Percentiles rank a stretch among this genome's conserved stretches.
phyloP scores from a whole-genome alignment of 2,797 vertebrate species.

The Hydrolagus colliei region DNA sequence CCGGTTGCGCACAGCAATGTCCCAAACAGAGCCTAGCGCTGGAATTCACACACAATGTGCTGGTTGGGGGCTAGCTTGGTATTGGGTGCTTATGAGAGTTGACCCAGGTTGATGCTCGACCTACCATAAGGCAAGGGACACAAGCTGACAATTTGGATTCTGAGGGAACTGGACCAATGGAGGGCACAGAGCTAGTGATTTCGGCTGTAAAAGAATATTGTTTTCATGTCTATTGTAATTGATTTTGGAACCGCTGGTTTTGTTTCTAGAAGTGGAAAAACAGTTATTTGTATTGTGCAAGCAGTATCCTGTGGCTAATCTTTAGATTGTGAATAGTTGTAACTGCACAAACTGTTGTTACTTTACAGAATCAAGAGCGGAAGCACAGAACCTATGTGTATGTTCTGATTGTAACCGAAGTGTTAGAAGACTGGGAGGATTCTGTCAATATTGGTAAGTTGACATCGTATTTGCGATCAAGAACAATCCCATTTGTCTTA shows the following conservation, averaged over 20 bases:
- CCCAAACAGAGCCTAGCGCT: no score
- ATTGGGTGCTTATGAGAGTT: no score
- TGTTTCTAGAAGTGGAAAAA: background rate
- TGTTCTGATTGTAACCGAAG: slow-evolving; percentile 89
- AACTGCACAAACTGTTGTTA: background rate
- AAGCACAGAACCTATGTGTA: slow-evolving; percentile 97
- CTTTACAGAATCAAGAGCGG: slow-evolving; percentile 82
- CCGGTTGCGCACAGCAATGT: no score
- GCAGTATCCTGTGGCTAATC: background rate
- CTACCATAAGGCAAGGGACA: no score
- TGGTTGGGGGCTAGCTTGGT: no score
- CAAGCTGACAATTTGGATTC: no score
- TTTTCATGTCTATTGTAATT: background rate
- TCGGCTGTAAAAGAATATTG: background rate
- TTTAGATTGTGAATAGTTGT: background rate
- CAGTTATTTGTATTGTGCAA: background rate
- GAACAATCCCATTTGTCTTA: background rate
- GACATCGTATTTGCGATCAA: background rate
- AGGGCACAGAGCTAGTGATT: no score
- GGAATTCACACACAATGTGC: no score
- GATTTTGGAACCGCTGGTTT: background rate
- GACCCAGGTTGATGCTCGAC: no score
- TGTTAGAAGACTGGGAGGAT: slow-evolving; percentile 97
- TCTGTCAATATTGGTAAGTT: slow-evolving; percentile 89
- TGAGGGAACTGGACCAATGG: no score